Percentiles rank a stretch among this genome's conserved stretches.
Evolutionary conservation across 2,797 vertebrate species (phyloP).

Genomic region (Rhinogobio ventralis): DNA sequence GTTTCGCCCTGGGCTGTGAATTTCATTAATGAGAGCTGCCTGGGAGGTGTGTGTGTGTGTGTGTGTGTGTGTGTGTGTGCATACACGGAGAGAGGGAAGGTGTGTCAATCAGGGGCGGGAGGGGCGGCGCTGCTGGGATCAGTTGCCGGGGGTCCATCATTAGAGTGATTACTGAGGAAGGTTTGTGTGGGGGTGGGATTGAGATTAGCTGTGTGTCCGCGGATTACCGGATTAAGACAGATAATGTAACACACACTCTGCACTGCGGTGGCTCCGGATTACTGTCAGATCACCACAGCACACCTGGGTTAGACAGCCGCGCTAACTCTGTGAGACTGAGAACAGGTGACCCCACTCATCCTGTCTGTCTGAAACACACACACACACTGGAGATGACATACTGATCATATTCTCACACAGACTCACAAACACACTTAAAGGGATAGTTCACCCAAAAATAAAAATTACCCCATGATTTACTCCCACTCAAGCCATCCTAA

Average conservation of each 20-base stretch:
- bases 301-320: constrained; percentile 83
- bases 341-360: constrained; percentile 77
- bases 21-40: constrained; percentile 79
- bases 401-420: background rate
- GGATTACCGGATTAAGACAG: constrained; percentile 79
- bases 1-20: constrained; percentile 82
- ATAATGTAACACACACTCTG: constrained; percentile 79
- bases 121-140: constrained; percentile 67
- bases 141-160: constrained; percentile 76
- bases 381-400: background rate
- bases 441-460: too few species aligned
- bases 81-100: constrained; percentile 57
- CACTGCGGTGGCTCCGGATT: constrained; percentile 77
- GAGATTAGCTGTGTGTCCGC: constrained; percentile 74
- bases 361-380: constrained; percentile 22
- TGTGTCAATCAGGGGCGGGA: constrained; percentile 49
- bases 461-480: too few species aligned
- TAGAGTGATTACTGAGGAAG: constrained; percentile 81
- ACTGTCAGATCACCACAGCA: constrained; percentile 78
- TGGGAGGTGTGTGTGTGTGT: constrained; percentile 58
- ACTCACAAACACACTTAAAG: background rate
- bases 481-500: too few species aligned
- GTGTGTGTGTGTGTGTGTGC: constrained; percentile 69
- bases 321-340: constrained; percentile 82
- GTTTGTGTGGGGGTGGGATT: constrained; percentile 83